Evolutionary conservation across 2,113 vertebrate species (phyloP), one percentile per base, ranked within the genome.

Genomic region (Electrona antarctica): DNA sequence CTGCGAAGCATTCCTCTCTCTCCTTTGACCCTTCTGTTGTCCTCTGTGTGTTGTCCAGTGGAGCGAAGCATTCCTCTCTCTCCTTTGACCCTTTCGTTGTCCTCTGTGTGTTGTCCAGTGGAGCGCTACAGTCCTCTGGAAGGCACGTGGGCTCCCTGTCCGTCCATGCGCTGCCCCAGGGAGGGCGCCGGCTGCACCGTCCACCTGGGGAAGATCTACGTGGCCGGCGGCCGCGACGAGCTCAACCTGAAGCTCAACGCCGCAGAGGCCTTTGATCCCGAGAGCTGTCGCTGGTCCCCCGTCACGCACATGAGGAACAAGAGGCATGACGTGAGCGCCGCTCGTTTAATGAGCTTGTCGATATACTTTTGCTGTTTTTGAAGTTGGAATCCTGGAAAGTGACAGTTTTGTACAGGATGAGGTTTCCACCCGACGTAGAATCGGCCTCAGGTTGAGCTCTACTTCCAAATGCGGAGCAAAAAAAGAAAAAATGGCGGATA

Each of bases 41-140:
- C 3, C 5, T 50, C n/a, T 57, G 9, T 57, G 59, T 80, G 28
- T 76, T 64, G 51, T 65, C 28, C 83, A 92, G 90, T 93, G 81
- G 93, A 93, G 77, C 5, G 33, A 41, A 41, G 3, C 5, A 6
- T 41, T 41, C 33, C 2, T 41, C 5, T 41, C 33, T 41, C 49
- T 80, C 9, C 3, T 61, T 14, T 77, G 71, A 73, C 73, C 71
- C 49, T 1, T 13, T 61, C 55, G 33, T 11, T 2, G 2, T 5
- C 3, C 6, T 50, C n/a, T 57, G 9, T 57, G 59, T 80, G 28
- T 76, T 61, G 49, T 65, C 28, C 83, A 92, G 90, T 93, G 81
- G 93, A 93, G 77, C 76, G 77, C 9, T 93, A 88, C 83, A 75
- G 75, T 78, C 89, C 83, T 1, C 29, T 49, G 64, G 90, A 92